Evolutionary conservation across 2,888 invertebrate species (phyloP), one percentile per base, ranked within the genome.

Genomic region (Drosophila mulleri): DNA sequence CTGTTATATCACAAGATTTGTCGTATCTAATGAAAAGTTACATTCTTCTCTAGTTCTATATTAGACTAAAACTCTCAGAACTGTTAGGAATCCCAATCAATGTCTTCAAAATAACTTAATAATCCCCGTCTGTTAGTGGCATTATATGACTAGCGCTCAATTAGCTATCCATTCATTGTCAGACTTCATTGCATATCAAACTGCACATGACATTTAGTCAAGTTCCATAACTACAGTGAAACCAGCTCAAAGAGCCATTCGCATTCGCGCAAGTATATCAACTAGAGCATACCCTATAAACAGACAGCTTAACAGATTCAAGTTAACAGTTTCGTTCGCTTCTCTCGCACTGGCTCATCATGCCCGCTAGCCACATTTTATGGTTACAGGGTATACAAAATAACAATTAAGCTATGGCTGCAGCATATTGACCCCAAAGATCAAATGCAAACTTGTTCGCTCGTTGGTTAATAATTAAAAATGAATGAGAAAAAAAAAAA

Each of bases 391-490:
- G 79, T 67, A 69, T 48, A 45, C 0, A 35, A 42, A 53, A 48
- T 20, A 85, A 89, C 90, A 89, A 90, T 90, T 89, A 90, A 82
- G 78, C 80, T 75, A 69, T 78, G 70, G 72, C 74, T 83, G 80
- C 81, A 84, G 78, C 86, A 86, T 79, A 75, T 75, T 90, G 90
- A 91, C 90, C 90, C 78, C 75, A 78, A 63, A 83, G 89, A 89
- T 82, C 81, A 88, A 85, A 91, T 88, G 84, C 85, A 88, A 91
- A 90, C 90, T 89, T 86, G 90, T 89, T 87, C 81, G 72, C 44
- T 80, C 60, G 72, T 65, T 80, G 69, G 69, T 68, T 73, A 80
- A 78, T 87, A 83, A 87, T 85, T 84, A 82, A 69, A 63, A 68
- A 47, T 29, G 7, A 29, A 29, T 7, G 7, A 29, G 7, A 82